Base-by-base conservation (phyloP, 2,113 vertebrate species). In the Euleptes europaea region DNA sequence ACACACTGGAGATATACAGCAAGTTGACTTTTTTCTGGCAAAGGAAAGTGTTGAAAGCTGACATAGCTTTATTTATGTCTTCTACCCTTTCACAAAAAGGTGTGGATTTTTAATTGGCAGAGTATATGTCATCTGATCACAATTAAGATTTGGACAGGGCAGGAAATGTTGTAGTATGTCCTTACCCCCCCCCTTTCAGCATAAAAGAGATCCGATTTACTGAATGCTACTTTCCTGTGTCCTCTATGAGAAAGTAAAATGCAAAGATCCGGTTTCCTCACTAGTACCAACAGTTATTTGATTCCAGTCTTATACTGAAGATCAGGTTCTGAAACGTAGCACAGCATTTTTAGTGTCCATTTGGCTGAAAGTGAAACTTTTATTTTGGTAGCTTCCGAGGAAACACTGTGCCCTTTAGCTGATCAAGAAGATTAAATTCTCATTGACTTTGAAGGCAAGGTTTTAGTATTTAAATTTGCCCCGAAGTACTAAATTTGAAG, bases 401-500 rank as follows among this genome's bases (percentile, higher is more conserved):
- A 80, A 54, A 51, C 35, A 67, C 42, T 49, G 49, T 70, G 33
- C 51, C 67, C 78, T 86, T 44, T 73, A 57, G 1, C n/a, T 31
- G 21, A 51, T 54, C 69, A 26, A 5, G 21, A 63, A 75, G 38
- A 66, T 60, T 84, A 76, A 13, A 70, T 84, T 92, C 6, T 87
- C 49, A 4, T 1, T 74, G 69, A 5, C 33, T 80, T 88, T 82
- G 85, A 73, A 78, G 40, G 28, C 84, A 42, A 31, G 1, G 2
- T 5, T 88, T 51, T 69, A 84, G 23, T 44, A 49, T 85, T 88
- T 86, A 38, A 2, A 26, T 54, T 90, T 1, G 0, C 35, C 5
- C 14, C 83, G 73, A 86, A 83, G 44, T 71, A 65, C 21, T 42
- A 89, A 80, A 82, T 88, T 88, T 91, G 35, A 84, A 73, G 42